These are phyloP conservation scores for Microctenopoma stevenorrisi DNA, from an alignment of 2,797 vertebrate species.

Conservation along the genomic window DNA sequence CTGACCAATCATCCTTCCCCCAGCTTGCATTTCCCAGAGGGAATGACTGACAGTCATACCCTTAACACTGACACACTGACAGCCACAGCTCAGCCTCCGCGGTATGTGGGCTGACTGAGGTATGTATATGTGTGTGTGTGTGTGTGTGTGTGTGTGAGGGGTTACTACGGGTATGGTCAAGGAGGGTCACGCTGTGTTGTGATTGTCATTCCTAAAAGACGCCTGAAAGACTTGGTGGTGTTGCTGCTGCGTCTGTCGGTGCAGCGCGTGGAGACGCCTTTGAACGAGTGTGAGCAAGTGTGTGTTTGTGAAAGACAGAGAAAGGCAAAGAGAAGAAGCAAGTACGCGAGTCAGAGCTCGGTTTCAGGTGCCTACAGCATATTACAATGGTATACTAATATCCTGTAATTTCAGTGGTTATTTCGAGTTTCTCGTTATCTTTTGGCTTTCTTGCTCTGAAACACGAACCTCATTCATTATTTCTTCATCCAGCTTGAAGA, in stretches of 20 bases:
- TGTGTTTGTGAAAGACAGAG: background rate
- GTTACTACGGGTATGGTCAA: conserved; percentile 53
- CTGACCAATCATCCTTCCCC: conserved; percentile 28
- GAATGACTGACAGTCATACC: conserved; percentile 79
- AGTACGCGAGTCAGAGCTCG: conserved; percentile 16
- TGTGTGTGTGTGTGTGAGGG: conserved; percentile 30
- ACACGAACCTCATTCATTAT: conserved; percentile 49
- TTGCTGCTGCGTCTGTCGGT: conserved; percentile 26
- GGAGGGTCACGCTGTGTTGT: conserved; percentile 62
- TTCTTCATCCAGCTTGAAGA: conserved; percentile 33
- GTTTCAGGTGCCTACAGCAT: conserved; percentile 34
- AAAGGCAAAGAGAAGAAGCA: background rate
- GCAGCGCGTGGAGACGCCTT: conserved; percentile 19
- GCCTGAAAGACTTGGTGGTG: conserved; percentile 38
- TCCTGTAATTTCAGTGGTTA: conserved; percentile 48
- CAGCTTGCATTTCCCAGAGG: conserved; percentile 61
- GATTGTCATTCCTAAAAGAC: conserved; percentile 64
- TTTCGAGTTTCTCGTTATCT: conserved; percentile 45
- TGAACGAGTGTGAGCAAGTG: background rate
- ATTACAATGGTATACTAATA: conserved; percentile 48
- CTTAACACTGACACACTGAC: conserved; percentile 71
- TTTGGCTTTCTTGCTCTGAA: conserved; percentile 42
- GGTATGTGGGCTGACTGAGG: conserved; percentile 49
- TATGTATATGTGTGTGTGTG: conserved; percentile 40
- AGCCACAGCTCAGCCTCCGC: conserved; percentile 63